Evolutionary conservation across 2,888 invertebrate species (phyloP).

Genomic region (Sarcophaga rosellei): DNA sequence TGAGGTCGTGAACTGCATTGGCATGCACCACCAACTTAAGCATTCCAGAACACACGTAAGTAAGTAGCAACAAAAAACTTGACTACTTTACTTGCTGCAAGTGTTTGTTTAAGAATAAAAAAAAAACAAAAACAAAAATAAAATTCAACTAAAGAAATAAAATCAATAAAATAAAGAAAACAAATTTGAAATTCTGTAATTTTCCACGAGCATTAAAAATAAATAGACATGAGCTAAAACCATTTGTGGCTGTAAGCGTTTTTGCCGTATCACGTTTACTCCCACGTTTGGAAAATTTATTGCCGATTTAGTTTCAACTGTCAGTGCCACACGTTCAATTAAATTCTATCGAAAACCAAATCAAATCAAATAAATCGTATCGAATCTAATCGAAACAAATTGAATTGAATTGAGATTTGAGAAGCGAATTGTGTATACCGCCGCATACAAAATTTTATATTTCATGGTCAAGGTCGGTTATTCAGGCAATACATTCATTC

Average conservation of each 20-base stretch:
- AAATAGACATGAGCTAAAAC: background rate
- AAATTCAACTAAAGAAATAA: background rate
- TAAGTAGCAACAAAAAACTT: too few species aligned
- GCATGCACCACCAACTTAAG: too few species aligned
- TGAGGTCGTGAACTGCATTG: too few species aligned
- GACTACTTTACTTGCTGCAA: too few species aligned
- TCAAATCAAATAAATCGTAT: background rate
- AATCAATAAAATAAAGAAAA: background rate
- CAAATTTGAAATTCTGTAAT: background rate
- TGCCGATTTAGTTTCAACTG: background rate
- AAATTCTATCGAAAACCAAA: background rate
- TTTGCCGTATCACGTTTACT: background rate
- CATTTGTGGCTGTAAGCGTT: background rate
- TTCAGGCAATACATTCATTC: background rate
- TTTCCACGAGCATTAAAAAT: background rate
- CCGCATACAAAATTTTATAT: slow-evolving; percentile 24
- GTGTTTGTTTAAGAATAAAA: too few species aligned
- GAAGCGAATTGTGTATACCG: background rate
- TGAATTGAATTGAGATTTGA: background rate
- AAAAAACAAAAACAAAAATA: background rate
- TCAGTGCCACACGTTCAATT: background rate
- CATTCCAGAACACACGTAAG: too few species aligned
- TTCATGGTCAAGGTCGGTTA: slow-evolving; percentile 52
- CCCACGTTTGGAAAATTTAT: slow-evolving; percentile 28
- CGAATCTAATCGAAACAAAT: background rate